phyloP scores from a whole-genome alignment of 2,888 invertebrate species.

The Xanthorhoe spadicearia region DNA sequence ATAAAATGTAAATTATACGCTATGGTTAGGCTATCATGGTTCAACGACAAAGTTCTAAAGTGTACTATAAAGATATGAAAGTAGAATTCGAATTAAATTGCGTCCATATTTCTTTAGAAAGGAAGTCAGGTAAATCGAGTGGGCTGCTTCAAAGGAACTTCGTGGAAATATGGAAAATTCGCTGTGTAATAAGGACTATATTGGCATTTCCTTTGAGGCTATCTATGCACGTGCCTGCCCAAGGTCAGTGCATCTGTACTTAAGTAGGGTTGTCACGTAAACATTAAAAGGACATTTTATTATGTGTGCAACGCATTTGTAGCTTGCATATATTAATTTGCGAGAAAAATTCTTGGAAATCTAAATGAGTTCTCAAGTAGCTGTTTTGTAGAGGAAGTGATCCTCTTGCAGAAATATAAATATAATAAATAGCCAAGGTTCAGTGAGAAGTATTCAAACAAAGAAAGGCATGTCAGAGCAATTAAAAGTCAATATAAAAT shows the following conservation, averaged over 20 bases:
- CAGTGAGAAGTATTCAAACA: no score
- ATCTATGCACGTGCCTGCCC: constrained; percentile 1
- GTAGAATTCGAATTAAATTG: not conserved
- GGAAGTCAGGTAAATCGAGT: constrained; percentile 1
- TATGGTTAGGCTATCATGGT: not conserved
- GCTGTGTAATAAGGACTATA: not conserved
- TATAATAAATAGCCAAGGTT: no score
- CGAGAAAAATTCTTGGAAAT: no score
- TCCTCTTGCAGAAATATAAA: no score
- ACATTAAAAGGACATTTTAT: not conserved
- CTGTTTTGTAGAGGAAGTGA: no score
- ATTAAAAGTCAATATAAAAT: no score
- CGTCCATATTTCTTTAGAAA: not conserved
- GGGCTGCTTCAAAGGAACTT: constrained; percentile 3
- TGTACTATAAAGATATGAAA: not conserved
- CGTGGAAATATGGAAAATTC: constrained; percentile 5
- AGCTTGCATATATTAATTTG: no score
- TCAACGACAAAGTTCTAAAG: not conserved
- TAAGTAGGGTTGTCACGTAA: not conserved
- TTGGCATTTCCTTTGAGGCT: not conserved
- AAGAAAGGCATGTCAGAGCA: no score
- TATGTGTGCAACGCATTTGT: not conserved
- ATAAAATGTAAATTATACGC: not conserved
- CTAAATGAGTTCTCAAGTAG: no score
- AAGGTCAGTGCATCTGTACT: constrained; percentile 19